These are phyloP conservation scores for Amia ocellicauda DNA, from an alignment of 2,113 vertebrate species.

Conservation along the genomic window DNA sequence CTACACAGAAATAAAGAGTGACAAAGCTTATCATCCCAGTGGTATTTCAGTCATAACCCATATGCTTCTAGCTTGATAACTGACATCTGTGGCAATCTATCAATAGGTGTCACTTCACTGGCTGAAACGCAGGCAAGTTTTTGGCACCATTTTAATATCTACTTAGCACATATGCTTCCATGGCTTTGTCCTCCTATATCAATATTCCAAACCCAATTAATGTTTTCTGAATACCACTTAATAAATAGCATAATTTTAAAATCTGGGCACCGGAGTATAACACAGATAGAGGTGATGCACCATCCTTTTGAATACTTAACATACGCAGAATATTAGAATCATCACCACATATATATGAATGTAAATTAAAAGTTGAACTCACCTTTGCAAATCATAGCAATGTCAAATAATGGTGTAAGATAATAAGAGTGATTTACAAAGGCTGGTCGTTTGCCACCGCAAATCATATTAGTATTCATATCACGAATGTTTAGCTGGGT, in stretches of 20 bases:
- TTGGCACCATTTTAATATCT: constrained; percentile 6
- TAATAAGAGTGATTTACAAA: too few relatives aligned
- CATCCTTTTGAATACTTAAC: constrained; percentile 2
- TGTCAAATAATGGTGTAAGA: too few relatives aligned
- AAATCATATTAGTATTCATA: too few relatives aligned
- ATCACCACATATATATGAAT: too few relatives aligned
- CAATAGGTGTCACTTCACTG: constrained; percentile 13
- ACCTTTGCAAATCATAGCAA: too few relatives aligned
- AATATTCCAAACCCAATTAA: constrained; percentile 1
- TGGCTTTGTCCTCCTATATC: not conserved
- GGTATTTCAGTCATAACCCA: constrained; percentile 7
- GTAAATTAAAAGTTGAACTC: too few relatives aligned
- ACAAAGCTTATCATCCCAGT: constrained; percentile 18
- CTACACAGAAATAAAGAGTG: constrained; percentile 10
- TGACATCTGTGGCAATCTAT: constrained; percentile 19
- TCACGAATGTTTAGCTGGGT: too few relatives aligned
- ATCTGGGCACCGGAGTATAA: not conserved
- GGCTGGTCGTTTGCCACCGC: too few relatives aligned
- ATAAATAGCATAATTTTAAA: not conserved
- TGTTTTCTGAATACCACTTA: not conserved
- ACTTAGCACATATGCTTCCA: constrained; percentile 1
- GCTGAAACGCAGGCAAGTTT: constrained; percentile 1
- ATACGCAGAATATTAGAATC: not conserved
- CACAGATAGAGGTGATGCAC: not conserved
- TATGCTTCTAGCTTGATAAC: constrained; percentile 11